These are phyloP conservation scores for Chaetophractus vellerosus DNA, from an alignment of 2,797 vertebrate species.

Conservation along the genomic window DNA sequence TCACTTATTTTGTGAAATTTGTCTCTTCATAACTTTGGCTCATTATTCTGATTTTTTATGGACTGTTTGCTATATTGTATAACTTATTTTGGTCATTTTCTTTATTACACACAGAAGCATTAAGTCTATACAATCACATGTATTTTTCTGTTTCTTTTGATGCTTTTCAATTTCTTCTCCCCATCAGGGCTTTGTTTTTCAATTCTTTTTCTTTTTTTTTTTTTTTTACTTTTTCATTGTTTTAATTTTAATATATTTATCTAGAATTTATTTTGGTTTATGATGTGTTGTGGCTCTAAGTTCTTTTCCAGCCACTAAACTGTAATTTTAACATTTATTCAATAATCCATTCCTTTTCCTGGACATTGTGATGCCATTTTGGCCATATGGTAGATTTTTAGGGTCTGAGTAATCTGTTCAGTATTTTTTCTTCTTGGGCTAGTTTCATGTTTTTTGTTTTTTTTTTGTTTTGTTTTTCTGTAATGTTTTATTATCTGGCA, in stretches of 20 bases:
- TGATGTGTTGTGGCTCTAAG: background rate
- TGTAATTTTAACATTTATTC: conserved; percentile 7
- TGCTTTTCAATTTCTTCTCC: background rate
- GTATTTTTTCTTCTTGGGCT: background rate
- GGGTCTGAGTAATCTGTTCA: background rate
- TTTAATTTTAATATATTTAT: conserved; percentile 37
- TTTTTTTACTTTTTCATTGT: background rate
- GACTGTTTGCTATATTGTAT: background rate
- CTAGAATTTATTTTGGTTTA: conserved; percentile 35
- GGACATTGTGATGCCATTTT: background rate
- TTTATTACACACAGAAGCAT: background rate
- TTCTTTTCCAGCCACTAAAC: background rate
- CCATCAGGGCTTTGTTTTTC: background rate
- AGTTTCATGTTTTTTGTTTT: background rate
- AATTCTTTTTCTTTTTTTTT: background rate
- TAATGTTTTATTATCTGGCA: background rate
- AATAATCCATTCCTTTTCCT: background rate
- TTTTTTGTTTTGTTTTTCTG: too few species aligned
- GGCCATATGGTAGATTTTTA: background rate
- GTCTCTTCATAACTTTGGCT: background rate
- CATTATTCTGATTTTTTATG: background rate
- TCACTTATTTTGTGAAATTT: background rate
- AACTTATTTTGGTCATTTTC: background rate
- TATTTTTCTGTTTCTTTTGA: background rate
- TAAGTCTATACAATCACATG: background rate